phyloP scores from a whole-genome alignment of 2,888 invertebrate genomes.

The Ephialtes manifestator region DNA sequence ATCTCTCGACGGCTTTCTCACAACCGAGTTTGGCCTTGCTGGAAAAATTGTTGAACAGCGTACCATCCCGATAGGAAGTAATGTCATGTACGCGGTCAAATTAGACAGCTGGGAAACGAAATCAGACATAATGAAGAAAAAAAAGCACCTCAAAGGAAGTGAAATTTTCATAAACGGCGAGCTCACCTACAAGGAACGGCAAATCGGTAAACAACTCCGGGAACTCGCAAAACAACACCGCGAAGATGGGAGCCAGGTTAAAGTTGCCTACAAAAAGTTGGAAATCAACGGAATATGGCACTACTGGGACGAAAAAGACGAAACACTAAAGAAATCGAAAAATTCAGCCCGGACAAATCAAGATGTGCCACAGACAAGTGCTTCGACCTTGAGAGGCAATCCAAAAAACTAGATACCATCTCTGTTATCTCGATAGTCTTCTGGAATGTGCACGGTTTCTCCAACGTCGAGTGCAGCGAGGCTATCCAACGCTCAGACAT shows the following conservation, averaged over 20 bases:
- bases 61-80: slow-evolving; percentile 2
- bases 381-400: background rate
- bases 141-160: slow-evolving; percentile 5
- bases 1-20: background rate
- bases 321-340: slow-evolving; percentile 11
- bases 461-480: slow-evolving; percentile 10
- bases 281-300: background rate
- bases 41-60: background rate
- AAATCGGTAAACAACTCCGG: slow-evolving; percentile 22
- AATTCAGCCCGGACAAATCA: background rate
- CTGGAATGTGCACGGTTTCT: slow-evolving; percentile 13
- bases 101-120: slow-evolving; percentile 38
- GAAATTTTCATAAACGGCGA: slow-evolving; percentile 14
- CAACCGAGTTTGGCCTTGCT: background rate
- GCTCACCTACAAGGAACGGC: slow-evolving; percentile 25
- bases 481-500: background rate
- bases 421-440: background rate
- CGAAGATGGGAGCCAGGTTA: background rate
- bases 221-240: slow-evolving; percentile 9
- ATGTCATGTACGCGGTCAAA: background rate
- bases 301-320: background rate
- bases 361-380: background rate
- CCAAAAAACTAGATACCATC: background rate
- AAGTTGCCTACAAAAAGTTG: background rate
- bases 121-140: background rate